These are phyloP conservation scores for Metopolophium dirhodum DNA, from an alignment of 1,140 invertebrate species.

Conservation along the genomic window DNA sequence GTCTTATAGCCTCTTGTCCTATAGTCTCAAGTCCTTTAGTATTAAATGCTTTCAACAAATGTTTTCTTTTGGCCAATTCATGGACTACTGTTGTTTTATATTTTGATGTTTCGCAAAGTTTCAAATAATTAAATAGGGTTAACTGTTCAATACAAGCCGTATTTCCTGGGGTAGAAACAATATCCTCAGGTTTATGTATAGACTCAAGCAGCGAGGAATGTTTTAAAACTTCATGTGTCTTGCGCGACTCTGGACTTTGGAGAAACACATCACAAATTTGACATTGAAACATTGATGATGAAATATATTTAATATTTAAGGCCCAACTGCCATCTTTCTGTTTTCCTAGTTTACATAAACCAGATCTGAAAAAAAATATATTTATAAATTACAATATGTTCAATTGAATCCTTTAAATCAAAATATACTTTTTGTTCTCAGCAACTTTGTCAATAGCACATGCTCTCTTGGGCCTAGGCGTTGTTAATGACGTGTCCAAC, in stretches of 20 bases:
- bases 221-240: not conserved
- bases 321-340: no score
- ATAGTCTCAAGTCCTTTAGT: no score
- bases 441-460: not conserved
- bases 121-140: not conserved
- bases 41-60: conserved; percentile 7
- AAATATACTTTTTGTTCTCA: not conserved
- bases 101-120: not conserved
- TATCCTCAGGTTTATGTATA: not conserved
- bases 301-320: no score
- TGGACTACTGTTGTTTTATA: no score
- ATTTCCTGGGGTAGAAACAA: not conserved
- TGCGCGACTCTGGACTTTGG: not conserved
- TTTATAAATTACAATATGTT: not conserved
- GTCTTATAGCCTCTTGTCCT: not conserved
- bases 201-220: not conserved
- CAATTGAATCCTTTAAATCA: not conserved
- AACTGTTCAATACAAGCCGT: not conserved
- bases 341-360: not conserved
- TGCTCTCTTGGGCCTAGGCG: not conserved
- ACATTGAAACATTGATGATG: not conserved
- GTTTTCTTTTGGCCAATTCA: not conserved
- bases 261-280: not conserved
- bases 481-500: not conserved
- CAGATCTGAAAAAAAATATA: not conserved